Percentiles rank a stretch among this genome's conserved stretches.
Conservation (phyloP, 2,888 invertebrate species). For the Suillia variegata region DNA sequence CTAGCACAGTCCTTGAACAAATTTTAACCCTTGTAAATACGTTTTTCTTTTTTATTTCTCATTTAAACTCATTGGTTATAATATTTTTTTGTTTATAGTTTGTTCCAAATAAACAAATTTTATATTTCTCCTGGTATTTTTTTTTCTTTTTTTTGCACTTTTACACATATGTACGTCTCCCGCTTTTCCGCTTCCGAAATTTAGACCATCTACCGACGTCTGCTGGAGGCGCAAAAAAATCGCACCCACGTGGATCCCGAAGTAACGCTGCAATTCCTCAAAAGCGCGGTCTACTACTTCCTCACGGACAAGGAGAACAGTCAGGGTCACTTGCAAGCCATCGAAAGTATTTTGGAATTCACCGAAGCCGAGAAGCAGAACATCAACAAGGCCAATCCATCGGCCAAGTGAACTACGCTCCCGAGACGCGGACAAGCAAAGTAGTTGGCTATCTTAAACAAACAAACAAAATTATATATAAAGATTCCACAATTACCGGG, state of each 20-base stretch:
- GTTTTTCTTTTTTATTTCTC: too few species aligned
- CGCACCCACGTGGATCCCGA: conserved; percentile 84
- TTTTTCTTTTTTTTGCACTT: not conserved
- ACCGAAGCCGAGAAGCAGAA: conserved; percentile 79
- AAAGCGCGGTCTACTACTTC: conserved; percentile 92
- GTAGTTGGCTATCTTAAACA: not conserved
- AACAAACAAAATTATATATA: conserved; percentile 1
- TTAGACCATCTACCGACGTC: conserved; percentile 84
- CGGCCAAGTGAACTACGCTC: conserved; percentile 16
- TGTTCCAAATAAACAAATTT: conserved; percentile 8
- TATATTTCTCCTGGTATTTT: not conserved
- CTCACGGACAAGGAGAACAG: conserved; percentile 88
- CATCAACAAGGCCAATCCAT: conserved; percentile 73
- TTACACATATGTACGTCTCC: too few species aligned
- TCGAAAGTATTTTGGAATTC: conserved; percentile 89
- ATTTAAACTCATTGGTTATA: too few species aligned
- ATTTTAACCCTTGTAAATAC: too few species aligned
- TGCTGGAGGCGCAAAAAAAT: conserved; percentile 77
- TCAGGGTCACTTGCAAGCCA: conserved; percentile 83
- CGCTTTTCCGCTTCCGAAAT: conserved; percentile 39
- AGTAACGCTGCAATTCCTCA: conserved; percentile 88
- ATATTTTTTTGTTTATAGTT: too few species aligned
- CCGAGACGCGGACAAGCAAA: not conserved
- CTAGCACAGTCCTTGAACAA: too few species aligned
- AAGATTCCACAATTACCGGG: too few species aligned